Percentiles rank a stretch among this genome's conserved stretches.
Conservation (phyloP, 2,888 invertebrate genomes). For the Halictus ligatus region DNA sequence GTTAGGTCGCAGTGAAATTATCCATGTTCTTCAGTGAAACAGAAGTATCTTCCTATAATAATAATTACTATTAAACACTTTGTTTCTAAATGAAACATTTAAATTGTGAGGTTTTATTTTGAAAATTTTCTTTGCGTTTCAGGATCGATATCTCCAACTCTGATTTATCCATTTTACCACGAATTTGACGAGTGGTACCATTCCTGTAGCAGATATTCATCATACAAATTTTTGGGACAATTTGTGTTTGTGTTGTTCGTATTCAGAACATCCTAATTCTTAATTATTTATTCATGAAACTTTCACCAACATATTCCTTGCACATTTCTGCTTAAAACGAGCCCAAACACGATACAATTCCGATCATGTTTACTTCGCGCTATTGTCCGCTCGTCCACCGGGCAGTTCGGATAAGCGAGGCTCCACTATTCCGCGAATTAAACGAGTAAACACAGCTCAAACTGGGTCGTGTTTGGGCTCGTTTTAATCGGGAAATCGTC, state of each 20-base stretch:
- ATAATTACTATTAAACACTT: not conserved
- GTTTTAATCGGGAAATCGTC: not conserved
- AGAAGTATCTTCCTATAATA: too few species aligned
- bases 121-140: too few species aligned
- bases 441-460: not conserved
- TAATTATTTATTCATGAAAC: not conserved
- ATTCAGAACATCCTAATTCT: not conserved
- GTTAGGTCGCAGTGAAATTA: too few species aligned
- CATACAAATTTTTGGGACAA: too few species aligned
- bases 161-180: too few species aligned
- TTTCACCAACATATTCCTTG: not conserved
- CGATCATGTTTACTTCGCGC: too few species aligned
- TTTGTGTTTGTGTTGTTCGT: not conserved
- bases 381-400: too few species aligned
- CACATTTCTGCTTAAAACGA: not conserved
- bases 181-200: not conserved
- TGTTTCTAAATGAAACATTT: too few species aligned
- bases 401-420: not conserved
- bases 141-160: not conserved
- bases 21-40: too few species aligned
- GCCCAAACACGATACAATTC: not conserved
- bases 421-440: not conserved
- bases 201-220: too few species aligned
- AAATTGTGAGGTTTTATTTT: too few species aligned
- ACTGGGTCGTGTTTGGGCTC: not conserved